Conservation (phyloP, 2,113 vertebrate species). For the Archocentrus centrarchus region DNA sequence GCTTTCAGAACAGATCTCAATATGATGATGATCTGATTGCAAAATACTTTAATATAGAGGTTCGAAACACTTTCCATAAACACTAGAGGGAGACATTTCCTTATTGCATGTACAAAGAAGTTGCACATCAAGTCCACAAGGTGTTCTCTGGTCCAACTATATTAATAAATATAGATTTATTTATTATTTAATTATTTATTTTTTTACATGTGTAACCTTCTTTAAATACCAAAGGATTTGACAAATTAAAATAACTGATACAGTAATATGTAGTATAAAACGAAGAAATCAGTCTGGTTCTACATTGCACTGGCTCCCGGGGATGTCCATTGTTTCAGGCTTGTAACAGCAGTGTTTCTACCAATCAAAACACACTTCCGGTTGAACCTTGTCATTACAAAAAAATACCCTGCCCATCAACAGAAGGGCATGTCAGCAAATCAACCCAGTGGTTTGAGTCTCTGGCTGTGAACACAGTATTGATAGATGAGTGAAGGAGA, state of each 20-base stretch:
- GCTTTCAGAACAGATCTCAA: not conserved
- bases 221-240: slow-evolving; percentile 69
- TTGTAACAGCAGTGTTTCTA: slow-evolving; percentile 65
- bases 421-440: slow-evolving; percentile 57
- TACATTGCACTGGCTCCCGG: slow-evolving; percentile 79
- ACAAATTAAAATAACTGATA: slow-evolving; percentile 60
- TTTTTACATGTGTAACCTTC: slow-evolving; percentile 43
- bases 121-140: slow-evolving; percentile 36
- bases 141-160: slow-evolving; percentile 55
- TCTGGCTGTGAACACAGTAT: slow-evolving; percentile 53
- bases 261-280: slow-evolving; percentile 57
- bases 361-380: slow-evolving; percentile 63
- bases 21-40: not conserved
- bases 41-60: not conserved
- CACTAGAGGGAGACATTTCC: slow-evolving; percentile 75
- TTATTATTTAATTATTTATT: too few species aligned
- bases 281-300: slow-evolving; percentile 68
- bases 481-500: slow-evolving; percentile 63
- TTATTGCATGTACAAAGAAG: slow-evolving; percentile 41
- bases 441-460: slow-evolving; percentile 68
- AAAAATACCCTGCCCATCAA: slow-evolving; percentile 57
- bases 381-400: slow-evolving; percentile 61
- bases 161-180: slow-evolving; percentile 75
- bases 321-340: slow-evolving; percentile 64
- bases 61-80: slow-evolving; percentile 35